phyloP scores from a whole-genome alignment of 2,888 invertebrate species.

The Hololepta plana region DNA sequence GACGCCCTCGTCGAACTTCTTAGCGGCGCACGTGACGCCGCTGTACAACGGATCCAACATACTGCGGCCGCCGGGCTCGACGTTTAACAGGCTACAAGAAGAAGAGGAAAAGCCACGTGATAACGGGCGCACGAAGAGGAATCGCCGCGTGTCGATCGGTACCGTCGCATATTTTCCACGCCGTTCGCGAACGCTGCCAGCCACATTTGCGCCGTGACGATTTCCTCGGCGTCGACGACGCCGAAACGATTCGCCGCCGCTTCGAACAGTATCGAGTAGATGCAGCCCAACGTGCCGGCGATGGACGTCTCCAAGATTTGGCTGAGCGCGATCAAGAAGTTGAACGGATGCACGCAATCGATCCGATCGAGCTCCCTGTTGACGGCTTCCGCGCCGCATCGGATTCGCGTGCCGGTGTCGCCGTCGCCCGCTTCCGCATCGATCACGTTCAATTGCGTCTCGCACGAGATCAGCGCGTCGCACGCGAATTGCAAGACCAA shows the following conservation, averaged over 20 bases:
- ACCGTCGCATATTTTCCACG: too few species aligned
- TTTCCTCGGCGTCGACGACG: slow-evolving; percentile 11
- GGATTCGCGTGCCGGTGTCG: slow-evolving; percentile 43
- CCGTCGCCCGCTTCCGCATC: slow-evolving; percentile 58
- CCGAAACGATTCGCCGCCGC: slow-evolving; percentile 35
- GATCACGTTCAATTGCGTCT: slow-evolving; percentile 41
- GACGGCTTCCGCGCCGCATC: slow-evolving; percentile 18
- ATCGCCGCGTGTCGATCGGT: too few species aligned
- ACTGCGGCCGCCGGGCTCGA: too few species aligned
- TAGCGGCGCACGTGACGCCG: too few species aligned
- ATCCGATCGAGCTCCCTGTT: slow-evolving; percentile 13
- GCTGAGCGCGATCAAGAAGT: slow-evolving; percentile 25
- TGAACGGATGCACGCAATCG: slow-evolving; percentile 17
- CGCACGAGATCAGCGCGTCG: slow-evolving; percentile 38
- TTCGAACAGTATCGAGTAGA: slow-evolving; percentile 60
- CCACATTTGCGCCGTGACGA: slow-evolving; percentile 24
- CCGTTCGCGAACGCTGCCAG: slow-evolving; percentile 28
- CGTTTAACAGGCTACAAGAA: too few species aligned
- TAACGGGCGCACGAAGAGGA: too few species aligned
- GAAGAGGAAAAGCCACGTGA: too few species aligned
- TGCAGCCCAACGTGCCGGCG: slow-evolving; percentile 65
- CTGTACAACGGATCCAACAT: too few species aligned
- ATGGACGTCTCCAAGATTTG: slow-evolving; percentile 48
- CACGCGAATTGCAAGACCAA: slow-evolving; percentile 26
- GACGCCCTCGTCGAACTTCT: too few species aligned